Percentiles rank a stretch among this genome's conserved stretches.
phyloP scores from a whole-genome alignment of 2,888 invertebrate genomes.

The Ornithoptera priamus region DNA sequence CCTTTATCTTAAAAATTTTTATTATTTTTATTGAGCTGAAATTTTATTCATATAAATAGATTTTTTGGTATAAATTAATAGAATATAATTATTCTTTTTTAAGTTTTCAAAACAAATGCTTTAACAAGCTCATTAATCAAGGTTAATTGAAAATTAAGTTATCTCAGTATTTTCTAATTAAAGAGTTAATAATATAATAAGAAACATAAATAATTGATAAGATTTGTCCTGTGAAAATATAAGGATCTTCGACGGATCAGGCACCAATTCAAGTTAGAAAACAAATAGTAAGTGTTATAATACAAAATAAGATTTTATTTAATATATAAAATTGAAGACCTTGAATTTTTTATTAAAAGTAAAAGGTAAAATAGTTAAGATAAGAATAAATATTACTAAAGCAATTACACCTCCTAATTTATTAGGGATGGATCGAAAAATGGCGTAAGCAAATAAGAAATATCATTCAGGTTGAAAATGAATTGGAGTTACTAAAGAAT shows the following conservation, averaged over 20 bases:
- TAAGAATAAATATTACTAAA: too few species aligned
- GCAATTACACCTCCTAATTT: too few species aligned
- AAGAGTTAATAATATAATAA: slow-evolving; percentile 54
- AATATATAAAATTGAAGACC: too few species aligned
- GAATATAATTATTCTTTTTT: slow-evolving; percentile 79
- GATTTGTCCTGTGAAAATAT: too few species aligned
- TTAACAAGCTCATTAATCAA: slow-evolving; percentile 82
- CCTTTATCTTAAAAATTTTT: slow-evolving; percentile 82
- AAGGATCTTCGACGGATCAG: too few species aligned
- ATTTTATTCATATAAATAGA: slow-evolving; percentile 55
- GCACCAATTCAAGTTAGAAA: too few species aligned
- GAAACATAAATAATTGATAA: slow-evolving; percentile 30
- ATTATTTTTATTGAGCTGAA: slow-evolving; percentile 76
- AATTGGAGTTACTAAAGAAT: slow-evolving; percentile 83
- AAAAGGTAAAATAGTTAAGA: too few species aligned
- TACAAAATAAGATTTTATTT: too few species aligned
- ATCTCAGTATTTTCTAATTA: background rate
- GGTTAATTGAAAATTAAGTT: slow-evolving; percentile 41
- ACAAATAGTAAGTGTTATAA: too few species aligned
- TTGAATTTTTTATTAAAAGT: too few species aligned
- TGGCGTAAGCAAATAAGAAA: slow-evolving; percentile 70
- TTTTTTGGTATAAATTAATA: slow-evolving; percentile 80
- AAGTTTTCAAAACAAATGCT: slow-evolving; percentile 86
- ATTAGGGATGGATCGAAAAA: too few species aligned
- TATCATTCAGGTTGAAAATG: slow-evolving; percentile 93